These are phyloP conservation scores for Heptranchias perlo DNA, from an alignment of 2,113 vertebrate genomes.

Conservation along the genomic window DNA sequence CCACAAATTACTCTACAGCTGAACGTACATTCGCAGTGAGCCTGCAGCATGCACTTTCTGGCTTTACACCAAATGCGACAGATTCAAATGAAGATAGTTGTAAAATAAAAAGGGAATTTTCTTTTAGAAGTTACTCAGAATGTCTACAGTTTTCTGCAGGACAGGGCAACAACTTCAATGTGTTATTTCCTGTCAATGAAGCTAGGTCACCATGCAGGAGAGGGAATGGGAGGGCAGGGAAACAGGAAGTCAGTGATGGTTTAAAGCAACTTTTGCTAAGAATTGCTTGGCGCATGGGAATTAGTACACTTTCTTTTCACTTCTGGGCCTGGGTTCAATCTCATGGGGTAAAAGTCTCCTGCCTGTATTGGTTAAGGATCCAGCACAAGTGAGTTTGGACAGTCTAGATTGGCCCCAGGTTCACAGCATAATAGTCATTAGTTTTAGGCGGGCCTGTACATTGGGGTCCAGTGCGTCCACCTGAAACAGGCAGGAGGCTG, in stretches of 20 bases:
- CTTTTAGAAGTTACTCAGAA: too few relatives aligned
- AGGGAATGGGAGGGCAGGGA: too few relatives aligned
- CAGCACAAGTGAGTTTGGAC: background rate
- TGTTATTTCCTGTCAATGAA: background rate
- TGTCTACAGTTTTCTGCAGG: background rate
- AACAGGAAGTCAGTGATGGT: background rate
- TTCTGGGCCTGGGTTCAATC: background rate
- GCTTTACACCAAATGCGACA: background rate
- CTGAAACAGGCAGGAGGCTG: background rate
- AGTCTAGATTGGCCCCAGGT: background rate
- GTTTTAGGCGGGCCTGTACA: background rate
- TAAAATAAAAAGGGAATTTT: too few relatives aligned
- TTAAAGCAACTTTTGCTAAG: background rate
- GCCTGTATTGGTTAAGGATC: too few relatives aligned
- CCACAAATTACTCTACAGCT: background rate
- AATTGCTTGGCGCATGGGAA: background rate
- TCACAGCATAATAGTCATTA: background rate
- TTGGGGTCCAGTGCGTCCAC: background rate
- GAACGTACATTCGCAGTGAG: background rate
- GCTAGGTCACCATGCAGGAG: background rate
- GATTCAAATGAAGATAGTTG: background rate
- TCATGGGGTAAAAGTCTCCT: background rate
- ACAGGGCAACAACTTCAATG: background rate
- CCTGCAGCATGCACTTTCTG: too few relatives aligned
- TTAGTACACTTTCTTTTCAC: background rate